Conservation (phyloP, 2,888 invertebrate species). For the Nemotelus pantherinus region DNA sequence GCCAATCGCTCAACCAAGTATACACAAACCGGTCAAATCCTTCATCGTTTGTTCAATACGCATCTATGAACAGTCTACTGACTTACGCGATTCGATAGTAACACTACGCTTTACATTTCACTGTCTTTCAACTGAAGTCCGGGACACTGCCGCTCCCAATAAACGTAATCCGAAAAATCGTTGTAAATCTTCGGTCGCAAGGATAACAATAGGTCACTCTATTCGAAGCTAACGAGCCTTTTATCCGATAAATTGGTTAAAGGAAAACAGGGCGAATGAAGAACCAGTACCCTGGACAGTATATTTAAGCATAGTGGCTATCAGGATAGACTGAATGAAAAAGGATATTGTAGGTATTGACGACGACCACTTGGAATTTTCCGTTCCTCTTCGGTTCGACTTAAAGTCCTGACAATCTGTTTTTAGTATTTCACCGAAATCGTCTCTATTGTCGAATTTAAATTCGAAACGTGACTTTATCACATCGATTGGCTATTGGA, state of each 20-base stretch:
- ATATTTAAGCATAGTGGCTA: no score
- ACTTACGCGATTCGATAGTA: no score
- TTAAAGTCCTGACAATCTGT: constrained; percentile 19
- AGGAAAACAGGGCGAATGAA: neutral
- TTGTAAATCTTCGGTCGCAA: constrained; percentile 31
- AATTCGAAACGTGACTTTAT: constrained; percentile 27
- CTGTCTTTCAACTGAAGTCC: neutral
- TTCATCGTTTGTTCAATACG: no score
- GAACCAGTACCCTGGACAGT: neutral
- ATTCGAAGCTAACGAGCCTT: constrained; percentile 41
- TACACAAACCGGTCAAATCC: no score
- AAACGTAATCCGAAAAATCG: constrained; percentile 19
- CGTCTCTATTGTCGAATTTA: constrained; percentile 20
- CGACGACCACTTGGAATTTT: neutral
- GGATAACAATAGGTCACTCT: constrained; percentile 39
- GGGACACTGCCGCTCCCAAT: constrained; percentile 9
- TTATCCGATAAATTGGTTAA: constrained; percentile 41
- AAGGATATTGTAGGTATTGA: no score
- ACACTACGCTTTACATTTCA: neutral
- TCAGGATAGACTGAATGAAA: no score
- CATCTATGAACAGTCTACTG: no score
- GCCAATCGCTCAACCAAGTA: no score
- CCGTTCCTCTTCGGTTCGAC: neutral
- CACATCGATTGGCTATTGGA: neutral
- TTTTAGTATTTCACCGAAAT: constrained; percentile 12